Base-by-base conservation (phyloP, 2,113 vertebrate species). In the Cichladusa arquata region DNA sequence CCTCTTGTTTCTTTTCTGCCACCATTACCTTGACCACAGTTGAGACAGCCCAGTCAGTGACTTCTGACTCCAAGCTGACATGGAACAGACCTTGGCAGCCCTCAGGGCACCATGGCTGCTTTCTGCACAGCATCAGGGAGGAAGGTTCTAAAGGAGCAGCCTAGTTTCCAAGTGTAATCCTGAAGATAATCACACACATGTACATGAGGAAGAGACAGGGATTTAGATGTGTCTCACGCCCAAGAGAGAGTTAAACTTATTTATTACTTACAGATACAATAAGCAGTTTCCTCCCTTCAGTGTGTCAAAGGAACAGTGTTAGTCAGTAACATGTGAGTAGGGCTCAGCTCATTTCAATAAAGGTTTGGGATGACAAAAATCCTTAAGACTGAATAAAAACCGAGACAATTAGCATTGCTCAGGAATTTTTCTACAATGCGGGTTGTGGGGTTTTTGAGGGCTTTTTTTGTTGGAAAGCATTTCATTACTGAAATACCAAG, bases 61-160 rank as follows among this genome's bases (percentile, higher is more conserved):
- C 19, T 95, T 78, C 76, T 93, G 60, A 12, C 73, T 89, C 91
- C 70, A 78, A 78, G 80, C 7, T 93, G 84, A 91, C 73, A 90
- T 4, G 15, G 51, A 94, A 65, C 26, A 93, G 85, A 53, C 31
- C 34, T 38, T 22, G 28, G 71, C 50, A 92, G 64, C 85, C 79
- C 81, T n/a, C 34, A 14, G 60, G 91, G 81, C 48, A 94, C 38
- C 69, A 29, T 12, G n/a, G 33, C 72, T 81, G n/a, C 20, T 65
- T 78, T 83, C 81, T 70, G 57, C 51, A 66, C 47, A 60, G 64
- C 80, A 93, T 31, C 58, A 64, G 42, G 57, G 50, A 79, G 60
- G 54, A 64, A 34, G 15, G 31, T 19, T 53, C 36, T 77, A 57
- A 77, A 84, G 53, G 22, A 77, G 28, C 24, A 83, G 62, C 9